These are phyloP conservation scores for Campaea margaritaria DNA, from an alignment of 2,888 invertebrate species.

Conservation along the genomic window DNA sequence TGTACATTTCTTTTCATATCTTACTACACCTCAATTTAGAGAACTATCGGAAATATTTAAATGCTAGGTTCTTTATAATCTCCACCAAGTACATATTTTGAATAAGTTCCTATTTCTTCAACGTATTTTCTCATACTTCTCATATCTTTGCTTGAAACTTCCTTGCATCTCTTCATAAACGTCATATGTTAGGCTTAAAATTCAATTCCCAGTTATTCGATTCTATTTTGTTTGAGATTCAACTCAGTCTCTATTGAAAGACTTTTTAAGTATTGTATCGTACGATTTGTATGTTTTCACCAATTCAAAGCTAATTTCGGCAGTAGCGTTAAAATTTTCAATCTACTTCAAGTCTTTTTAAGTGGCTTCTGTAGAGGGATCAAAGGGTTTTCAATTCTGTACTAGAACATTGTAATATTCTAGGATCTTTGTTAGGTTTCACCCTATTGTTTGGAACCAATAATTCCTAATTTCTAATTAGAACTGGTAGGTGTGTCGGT, in stretches of 20 bases:
- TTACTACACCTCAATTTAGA: too few relatives aligned
- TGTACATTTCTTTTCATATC: not conserved
- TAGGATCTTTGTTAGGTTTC: conserved; percentile 32
- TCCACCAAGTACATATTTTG: too few relatives aligned
- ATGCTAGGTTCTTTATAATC: too few relatives aligned
- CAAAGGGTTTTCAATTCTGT: conserved; percentile 26
- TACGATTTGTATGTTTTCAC: not conserved
- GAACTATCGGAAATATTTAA: too few relatives aligned
- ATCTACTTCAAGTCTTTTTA: too few relatives aligned
- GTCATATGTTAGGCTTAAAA: not conserved
- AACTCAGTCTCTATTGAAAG: not conserved
- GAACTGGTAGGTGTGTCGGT: conserved; percentile 16
- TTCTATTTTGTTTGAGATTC: not conserved
- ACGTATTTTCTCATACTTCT: too few relatives aligned
- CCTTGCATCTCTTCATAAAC: not conserved
- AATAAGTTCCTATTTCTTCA: too few relatives aligned
- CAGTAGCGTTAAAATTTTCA: not conserved
- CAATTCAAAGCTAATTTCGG: not conserved
- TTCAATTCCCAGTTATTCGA: not conserved
- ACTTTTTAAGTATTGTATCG: too few relatives aligned
- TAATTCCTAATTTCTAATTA: conserved; percentile 27
- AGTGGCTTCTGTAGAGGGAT: not conserved
- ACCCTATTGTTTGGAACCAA: conserved; percentile 25
- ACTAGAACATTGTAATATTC: conserved; percentile 30
- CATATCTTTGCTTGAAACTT: too few relatives aligned